Percentiles rank a stretch among this genome's conserved stretches.
phyloP scores from a whole-genome alignment of 1,140 invertebrate species.

The Macrosteles quadrilineatus region DNA sequence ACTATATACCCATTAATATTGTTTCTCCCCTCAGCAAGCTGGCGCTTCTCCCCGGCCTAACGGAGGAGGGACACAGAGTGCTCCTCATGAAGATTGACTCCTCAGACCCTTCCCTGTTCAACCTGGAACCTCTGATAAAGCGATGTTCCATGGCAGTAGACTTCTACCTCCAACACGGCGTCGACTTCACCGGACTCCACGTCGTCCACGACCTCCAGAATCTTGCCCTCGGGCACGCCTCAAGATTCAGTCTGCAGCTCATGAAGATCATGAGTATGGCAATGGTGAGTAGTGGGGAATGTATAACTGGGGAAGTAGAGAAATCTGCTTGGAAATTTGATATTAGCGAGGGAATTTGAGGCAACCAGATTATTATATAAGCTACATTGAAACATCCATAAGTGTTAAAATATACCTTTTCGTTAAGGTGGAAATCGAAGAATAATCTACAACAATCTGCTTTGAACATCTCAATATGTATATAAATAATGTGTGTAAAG shows the following conservation, averaged over 20 bases:
- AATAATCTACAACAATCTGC: no score
- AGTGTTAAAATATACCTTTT: no score
- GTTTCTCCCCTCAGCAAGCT: constrained; percentile 17
- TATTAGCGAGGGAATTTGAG: no score
- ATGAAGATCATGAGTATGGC: constrained; percentile 33
- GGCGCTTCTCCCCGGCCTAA: constrained; percentile 34
- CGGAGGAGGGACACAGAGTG: constrained; percentile 28
- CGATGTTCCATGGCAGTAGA: constrained; percentile 35
- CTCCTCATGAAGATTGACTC: constrained; percentile 30
- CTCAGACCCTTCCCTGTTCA: constrained; percentile 31
- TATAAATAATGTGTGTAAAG: no score
- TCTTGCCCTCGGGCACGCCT: constrained; percentile 33
- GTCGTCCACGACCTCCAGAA: constrained; percentile 34
- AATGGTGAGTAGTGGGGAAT: no score
- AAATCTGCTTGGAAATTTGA: no score
- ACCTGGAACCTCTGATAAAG: constrained; percentile 35
- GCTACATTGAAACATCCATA: no score
- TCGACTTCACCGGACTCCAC: constrained; percentile 37
- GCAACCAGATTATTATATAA: no score
- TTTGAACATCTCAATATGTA: no score
- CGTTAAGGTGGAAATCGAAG: no score
- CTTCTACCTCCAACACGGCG: constrained; percentile 34
- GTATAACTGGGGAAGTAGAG: no score
- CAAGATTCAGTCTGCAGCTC: constrained; percentile 31
- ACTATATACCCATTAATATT: no score